These are phyloP conservation scores for Acronicta alni DNA, from an alignment of 2,888 invertebrate species.

Conservation along the genomic window DNA sequence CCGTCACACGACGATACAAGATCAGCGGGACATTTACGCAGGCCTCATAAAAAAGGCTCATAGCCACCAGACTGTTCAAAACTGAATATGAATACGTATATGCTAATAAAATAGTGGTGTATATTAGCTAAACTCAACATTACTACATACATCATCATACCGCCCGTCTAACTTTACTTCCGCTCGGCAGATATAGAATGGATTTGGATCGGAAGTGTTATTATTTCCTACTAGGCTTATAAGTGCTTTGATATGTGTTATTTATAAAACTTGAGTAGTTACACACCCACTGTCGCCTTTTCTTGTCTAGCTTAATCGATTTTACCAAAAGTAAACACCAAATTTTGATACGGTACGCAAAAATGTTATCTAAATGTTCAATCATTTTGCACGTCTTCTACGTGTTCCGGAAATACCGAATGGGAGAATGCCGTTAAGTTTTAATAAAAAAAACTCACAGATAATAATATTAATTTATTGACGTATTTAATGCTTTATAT, in stretches of 20 bases:
- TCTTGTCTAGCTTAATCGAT: slow-evolving; percentile 23
- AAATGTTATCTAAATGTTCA: background rate
- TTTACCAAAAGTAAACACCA: slow-evolving; percentile 25
- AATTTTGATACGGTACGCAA: background rate
- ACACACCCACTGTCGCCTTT: slow-evolving; percentile 38
- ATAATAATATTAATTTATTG: too few relatives aligned
- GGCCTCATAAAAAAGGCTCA: too few relatives aligned
- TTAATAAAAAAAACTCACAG: too few relatives aligned
- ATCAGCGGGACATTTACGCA: too few relatives aligned
- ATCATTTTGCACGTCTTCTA: too few relatives aligned
- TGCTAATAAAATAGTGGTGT: too few relatives aligned
- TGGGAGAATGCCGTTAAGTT: too few relatives aligned
- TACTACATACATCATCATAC: slow-evolving; percentile 5
- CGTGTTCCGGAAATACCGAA: too few relatives aligned
- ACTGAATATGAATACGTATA: too few relatives aligned
- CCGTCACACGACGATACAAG: too few relatives aligned
- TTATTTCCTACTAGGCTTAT: slow-evolving; percentile 66
- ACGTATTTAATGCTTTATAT: too few relatives aligned
- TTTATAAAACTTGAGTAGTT: slow-evolving; percentile 36
- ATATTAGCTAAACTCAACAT: background rate
- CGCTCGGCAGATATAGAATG: slow-evolving; percentile 67
- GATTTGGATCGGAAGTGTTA: slow-evolving; percentile 74
- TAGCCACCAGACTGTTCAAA: too few relatives aligned
- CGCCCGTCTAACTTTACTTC: slow-evolving; percentile 57
- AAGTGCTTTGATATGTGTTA: slow-evolving; percentile 57